A percentile compares a stretch with the other conserved stretches of the same genome.
Evolutionary conservation across 2,797 vertebrate species (phyloP).

Genomic region (Aplochiton taeniatus): DNA sequence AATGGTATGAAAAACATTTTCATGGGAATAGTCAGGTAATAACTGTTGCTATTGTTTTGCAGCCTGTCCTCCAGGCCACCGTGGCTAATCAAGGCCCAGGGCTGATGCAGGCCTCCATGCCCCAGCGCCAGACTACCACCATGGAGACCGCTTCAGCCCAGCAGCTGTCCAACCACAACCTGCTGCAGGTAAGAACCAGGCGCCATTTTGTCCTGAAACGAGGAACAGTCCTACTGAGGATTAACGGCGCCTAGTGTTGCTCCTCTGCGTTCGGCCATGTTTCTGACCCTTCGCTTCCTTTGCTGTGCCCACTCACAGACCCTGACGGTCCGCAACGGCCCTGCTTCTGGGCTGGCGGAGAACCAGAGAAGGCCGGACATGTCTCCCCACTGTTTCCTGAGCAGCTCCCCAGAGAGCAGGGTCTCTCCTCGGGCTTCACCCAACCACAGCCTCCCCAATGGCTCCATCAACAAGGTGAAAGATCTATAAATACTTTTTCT

Average conservation of each 20-base stretch:
- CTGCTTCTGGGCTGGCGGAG: constrained; percentile 69
- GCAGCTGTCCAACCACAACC: constrained; percentile 73
- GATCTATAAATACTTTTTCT: neutral
- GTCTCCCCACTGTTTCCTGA: constrained; percentile 81
- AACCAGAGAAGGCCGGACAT: constrained; percentile 72
- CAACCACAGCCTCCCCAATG: constrained; percentile 80
- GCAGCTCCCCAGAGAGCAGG: constrained; percentile 69
- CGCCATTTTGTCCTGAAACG: neutral
- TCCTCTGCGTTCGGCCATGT: neutral
- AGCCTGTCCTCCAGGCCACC: constrained; percentile 81
- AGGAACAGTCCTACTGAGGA: neutral
- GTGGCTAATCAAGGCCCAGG: constrained; percentile 73
- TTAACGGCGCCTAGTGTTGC: neutral
- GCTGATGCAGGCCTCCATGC: constrained; percentile 71
- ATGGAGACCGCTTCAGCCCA: constrained; percentile 70
- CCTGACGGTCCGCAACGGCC: constrained; percentile 76
- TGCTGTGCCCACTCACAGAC: constrained; percentile 71
- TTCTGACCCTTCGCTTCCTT: neutral
- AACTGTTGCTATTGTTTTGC: constrained; percentile 32
- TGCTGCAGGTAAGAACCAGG: constrained; percentile 82
- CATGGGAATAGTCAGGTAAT: too few species aligned
- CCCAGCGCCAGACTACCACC: constrained; percentile 75
- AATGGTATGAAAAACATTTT: too few species aligned
- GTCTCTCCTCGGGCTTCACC: constrained; percentile 75
- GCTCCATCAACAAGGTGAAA: constrained; percentile 83